Base-by-base conservation (phyloP, 1,140 invertebrate species). In the Megathymus violae region DNA sequence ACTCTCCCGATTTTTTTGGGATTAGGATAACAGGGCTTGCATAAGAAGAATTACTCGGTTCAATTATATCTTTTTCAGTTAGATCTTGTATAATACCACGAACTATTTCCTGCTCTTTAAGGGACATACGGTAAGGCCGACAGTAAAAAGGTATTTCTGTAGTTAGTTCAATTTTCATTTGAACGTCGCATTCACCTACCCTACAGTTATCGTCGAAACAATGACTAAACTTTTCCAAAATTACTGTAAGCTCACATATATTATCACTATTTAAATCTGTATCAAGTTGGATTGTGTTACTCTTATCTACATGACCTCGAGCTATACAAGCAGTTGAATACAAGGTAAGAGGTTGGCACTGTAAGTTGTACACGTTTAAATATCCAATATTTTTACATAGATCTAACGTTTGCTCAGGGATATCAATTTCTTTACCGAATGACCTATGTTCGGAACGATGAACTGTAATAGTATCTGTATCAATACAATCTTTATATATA, bases 1-100 rank as follows among this genome's bases (percentile, higher is more conserved):
- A 40, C 25, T 54, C 61, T 4, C 40, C 50, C 1, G 22, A 31
- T 44, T 44, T 56, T 41, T 46, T 63, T 15, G 50, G 61, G 1
- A 63, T 34, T 0, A 64, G 17, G 59, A 58, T 44, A 14, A 50
- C 48, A n/a, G 63, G 63, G 19, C 63, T 64, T 3, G 63, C 63
- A 22, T 59, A 64, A n/a, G 27, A 13, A 9, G 43, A 61, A 44
- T 43, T 56, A 0, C 40, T 44, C 7, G 40, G 40, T 56, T 56
- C 52, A n/a, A 43, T 43, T 3, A 56, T 56, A 7, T 56, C 52
- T 4, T 56, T 56, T n/a, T 56, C 40, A 3, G 27, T 44, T 11
- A 56, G 7, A 6, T 31, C 22, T 17, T 56, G 22, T 9, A 56
- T 41, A 31, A 56, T 56, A 31, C 27, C 52, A 3, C 52, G 25